phyloP scores from a whole-genome alignment of 1,140 invertebrate genomes.

The Caenorhabditis brenneri region DNA sequence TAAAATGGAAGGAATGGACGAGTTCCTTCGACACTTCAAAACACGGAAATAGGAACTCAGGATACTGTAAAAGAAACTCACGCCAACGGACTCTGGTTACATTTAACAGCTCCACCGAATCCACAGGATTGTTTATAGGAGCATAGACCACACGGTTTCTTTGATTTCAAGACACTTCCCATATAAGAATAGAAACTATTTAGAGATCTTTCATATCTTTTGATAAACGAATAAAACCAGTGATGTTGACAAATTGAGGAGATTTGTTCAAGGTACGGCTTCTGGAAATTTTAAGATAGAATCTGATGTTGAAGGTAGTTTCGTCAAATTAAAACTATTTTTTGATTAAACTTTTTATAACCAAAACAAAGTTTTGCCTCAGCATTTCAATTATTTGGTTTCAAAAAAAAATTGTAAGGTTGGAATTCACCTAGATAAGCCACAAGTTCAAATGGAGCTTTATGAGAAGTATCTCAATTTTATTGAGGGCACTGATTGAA shows the following conservation, averaged over 20 bases:
- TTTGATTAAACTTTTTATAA: too few species aligned
- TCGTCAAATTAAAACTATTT: too few species aligned
- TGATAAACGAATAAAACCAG: conserved; percentile 69
- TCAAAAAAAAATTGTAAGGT: too few species aligned
- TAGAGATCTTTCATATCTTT: conserved; percentile 61
- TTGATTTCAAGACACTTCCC: conserved; percentile 56
- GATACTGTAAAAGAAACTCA: conserved; percentile 43
- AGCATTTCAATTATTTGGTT: too few species aligned
- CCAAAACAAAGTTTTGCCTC: too few species aligned
- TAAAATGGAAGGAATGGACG: conserved; percentile 67
- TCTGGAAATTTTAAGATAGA: too few species aligned
- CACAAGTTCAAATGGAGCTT: too few species aligned
- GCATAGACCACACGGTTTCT: conserved; percentile 66
- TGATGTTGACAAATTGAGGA: conserved; percentile 66
- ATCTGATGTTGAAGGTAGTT: too few species aligned
- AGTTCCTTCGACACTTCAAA: conserved; percentile 67
- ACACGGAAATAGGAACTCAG: conserved; percentile 42
- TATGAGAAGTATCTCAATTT: not conserved
- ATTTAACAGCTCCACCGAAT: conserved; percentile 64
- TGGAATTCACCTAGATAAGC: too few species aligned
- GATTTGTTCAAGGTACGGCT: conserved; percentile 64
- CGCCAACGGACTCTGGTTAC: conserved; percentile 66
- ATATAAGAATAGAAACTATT: conserved; percentile 68
- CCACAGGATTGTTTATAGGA: conserved; percentile 69
- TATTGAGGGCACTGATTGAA: too few species aligned